phyloP scores from a whole-genome alignment of 1,140 invertebrate genomes.

The Diabrotica virgifera region DNA sequence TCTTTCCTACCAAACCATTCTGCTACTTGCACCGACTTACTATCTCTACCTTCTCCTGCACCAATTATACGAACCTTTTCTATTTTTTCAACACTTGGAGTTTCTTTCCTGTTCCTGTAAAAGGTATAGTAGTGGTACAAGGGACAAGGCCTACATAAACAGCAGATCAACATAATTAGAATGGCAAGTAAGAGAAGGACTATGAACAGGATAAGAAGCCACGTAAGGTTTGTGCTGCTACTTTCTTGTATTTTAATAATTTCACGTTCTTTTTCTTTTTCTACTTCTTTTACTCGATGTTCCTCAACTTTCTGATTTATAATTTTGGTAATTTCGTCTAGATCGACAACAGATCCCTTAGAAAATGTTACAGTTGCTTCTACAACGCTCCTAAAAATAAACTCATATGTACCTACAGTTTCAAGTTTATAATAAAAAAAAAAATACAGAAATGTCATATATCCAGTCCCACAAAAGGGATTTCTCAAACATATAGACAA shows the following conservation, averaged over 20 bases:
- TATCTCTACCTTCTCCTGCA: slow-evolving; percentile 57
- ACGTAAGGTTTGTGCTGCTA: slow-evolving; percentile 54
- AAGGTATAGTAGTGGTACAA: slow-evolving; percentile 57
- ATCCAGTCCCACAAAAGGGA: no score
- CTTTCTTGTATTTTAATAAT: slow-evolving; percentile 31
- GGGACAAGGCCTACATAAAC: slow-evolving; percentile 77
- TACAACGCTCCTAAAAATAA: slow-evolving; percentile 66
- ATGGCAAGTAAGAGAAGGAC: slow-evolving; percentile 69
- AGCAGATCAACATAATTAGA: slow-evolving; percentile 70
- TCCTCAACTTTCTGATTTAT: slow-evolving; percentile 30
- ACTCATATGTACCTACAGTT: not conserved
- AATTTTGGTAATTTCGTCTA: slow-evolving; percentile 59
- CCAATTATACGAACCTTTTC: slow-evolving; percentile 27
- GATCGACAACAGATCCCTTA: slow-evolving; percentile 65
- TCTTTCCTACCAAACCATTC: slow-evolving; percentile 62
- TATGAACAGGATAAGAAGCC: slow-evolving; percentile 72
- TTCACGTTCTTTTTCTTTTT: slow-evolving; percentile 22
- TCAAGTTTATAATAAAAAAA: no score
- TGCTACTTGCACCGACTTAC: slow-evolving; percentile 67
- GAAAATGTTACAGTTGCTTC: slow-evolving; percentile 67
- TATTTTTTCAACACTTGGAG: slow-evolving; percentile 32
- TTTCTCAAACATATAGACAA: no score
- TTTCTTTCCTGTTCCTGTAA: slow-evolving; percentile 45
- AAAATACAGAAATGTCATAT: no score
- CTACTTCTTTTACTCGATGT: slow-evolving; percentile 12